Evolutionary conservation across 2,113 vertebrate genomes (phyloP), one percentile per base, ranked within the genome.

Genomic region (Psilopsiagon aymara): DNA sequence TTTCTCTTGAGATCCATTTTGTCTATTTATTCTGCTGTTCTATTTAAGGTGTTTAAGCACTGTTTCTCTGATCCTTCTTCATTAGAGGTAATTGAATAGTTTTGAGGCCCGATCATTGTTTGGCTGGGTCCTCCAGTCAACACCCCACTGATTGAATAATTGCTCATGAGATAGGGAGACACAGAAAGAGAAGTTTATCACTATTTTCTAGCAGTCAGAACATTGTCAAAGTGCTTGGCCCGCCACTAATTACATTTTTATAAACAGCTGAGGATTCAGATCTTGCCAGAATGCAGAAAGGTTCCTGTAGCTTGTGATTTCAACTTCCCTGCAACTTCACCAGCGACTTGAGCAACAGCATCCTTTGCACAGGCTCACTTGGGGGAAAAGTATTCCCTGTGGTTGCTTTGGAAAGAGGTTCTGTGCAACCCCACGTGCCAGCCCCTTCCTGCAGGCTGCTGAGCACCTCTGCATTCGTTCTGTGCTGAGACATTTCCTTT

Each of bases 1-100:
- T 94, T 94, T 96, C 92, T 97, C 92, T 75, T 79, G 94, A 95
- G 96, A 97, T 74, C 91, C 43, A 59, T 97, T 96, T 95, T 73
- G 59, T 69, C 92, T 92, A 62, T 96, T 96, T 94, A 91, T 86
- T 76, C 53, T 88, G 86, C 88, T 93, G 74, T 76, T 95, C 88
- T 95, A 77, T 94, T 94, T 94, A 95, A 95, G 88, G 93, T 95
- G 90, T 96, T 93, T 73, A 94, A 97, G 92, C 84, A 70, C 66
- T 94, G 88, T 91, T 94, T 94, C 94, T 81, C 88, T 87, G 95
- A 92, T 96, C 88, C 94, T 87, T 89, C 91, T 92, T 94, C 81
- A 95, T 92, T 95, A 93, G 66, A 82, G 74, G 53, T 96, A 95
- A 94, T 94, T 94, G 94, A 96, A 93, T 91, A 82, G 91, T 82